phyloP scores from a whole-genome alignment of 2,888 invertebrate species.

The Drosophila trichaetosa region DNA sequence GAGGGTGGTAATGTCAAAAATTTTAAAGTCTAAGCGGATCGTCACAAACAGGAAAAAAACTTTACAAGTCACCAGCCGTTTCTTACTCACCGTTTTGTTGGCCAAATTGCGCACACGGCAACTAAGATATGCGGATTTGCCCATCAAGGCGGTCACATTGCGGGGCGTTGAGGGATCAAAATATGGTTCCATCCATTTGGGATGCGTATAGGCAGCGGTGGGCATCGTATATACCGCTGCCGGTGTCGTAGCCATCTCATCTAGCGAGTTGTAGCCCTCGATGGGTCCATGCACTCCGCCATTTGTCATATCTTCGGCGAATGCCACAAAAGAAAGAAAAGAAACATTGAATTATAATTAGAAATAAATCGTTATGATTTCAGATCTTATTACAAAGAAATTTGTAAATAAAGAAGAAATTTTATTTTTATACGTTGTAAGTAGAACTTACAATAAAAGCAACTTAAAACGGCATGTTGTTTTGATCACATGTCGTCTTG shows the following conservation, averaged over 20 bases:
- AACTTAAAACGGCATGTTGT: background rate
- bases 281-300: constrained; percentile 84
- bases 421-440: background rate
- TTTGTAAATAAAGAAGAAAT: background rate
- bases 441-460: background rate
- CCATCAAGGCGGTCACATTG: constrained; percentile 92
- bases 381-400: background rate
- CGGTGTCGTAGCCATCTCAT: constrained; percentile 72
- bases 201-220: constrained; percentile 81
- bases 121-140: constrained; percentile 87
- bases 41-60: constrained; percentile 51
- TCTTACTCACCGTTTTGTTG: constrained; percentile 85
- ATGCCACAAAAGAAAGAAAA: constrained; percentile 1
- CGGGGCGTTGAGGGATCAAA: constrained; percentile 91
- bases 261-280: constrained; percentile 83
- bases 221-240: constrained; percentile 69
- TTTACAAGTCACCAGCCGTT: constrained; percentile 27
- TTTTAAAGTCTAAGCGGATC: constrained; percentile 66
- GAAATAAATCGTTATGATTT: background rate
- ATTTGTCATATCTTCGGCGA: constrained; percentile 82
- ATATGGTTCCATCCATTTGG: constrained; percentile 87
- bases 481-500: background rate
- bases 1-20: constrained; percentile 49
- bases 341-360: background rate
- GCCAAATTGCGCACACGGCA: constrained; percentile 85